A percentile compares a stretch with the other conserved stretches of the same genome.
Conservation (phyloP, 1,140 invertebrate genomes). For the Lordiphosa stackelbergi region DNA sequence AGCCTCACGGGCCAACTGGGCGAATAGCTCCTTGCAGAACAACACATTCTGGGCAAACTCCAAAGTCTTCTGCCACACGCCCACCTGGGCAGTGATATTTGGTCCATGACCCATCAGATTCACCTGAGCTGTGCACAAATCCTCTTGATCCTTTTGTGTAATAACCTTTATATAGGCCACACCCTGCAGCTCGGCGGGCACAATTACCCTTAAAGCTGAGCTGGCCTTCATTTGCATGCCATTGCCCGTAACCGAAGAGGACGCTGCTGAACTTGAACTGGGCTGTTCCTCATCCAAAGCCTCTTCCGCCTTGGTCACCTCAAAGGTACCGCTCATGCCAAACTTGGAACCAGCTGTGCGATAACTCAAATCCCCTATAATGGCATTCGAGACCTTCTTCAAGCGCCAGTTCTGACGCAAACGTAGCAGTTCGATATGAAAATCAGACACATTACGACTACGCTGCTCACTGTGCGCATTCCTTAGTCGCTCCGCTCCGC, state of each 20-base stretch:
- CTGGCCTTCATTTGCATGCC: conserved; percentile 79
- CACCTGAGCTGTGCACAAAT: conserved; percentile 86
- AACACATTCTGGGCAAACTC: conserved; percentile 97
- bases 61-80: conserved; percentile 95
- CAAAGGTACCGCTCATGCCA: conserved; percentile 95
- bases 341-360: conserved; percentile 95
- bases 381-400: conserved; percentile 96
- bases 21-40: conserved; percentile 98
- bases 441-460: conserved; percentile 88
- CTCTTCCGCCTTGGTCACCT: conserved; percentile 95
- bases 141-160: conserved; percentile 94
- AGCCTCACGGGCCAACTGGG: conserved; percentile 95
- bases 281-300: conserved; percentile 87
- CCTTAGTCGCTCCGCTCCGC: conserved; percentile 91
- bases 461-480: conserved; percentile 88
- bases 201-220: conserved; percentile 92
- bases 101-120: conserved; percentile 83
- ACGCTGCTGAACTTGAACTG: conserved; percentile 6
- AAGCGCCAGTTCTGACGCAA: conserved; percentile 96
- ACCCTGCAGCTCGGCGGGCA: conserved; percentile 95
- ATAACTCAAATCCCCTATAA: conserved; percentile 97
- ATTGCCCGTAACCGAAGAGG: conserved; percentile 33
- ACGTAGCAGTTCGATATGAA: conserved; percentile 93
- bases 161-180: conserved; percentile 96
- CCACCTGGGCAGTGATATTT: conserved; percentile 82